phyloP scores from a whole-genome alignment of 2,113 vertebrate genomes.

The Pseudopipra pipra region DNA sequence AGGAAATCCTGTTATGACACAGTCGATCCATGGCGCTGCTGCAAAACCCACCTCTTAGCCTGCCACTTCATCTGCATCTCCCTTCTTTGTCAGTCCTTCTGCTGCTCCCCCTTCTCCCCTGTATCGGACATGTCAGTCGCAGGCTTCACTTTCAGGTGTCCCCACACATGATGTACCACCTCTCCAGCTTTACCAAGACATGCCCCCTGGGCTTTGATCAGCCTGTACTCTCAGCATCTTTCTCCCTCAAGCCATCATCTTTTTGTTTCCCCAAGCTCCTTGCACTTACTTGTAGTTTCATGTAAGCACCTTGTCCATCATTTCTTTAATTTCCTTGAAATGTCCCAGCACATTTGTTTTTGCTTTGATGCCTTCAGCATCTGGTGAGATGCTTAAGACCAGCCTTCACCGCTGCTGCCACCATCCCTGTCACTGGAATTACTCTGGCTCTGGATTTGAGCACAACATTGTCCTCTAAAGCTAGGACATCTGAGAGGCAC shows the following conservation, averaged over 20 bases:
- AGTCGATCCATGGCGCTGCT: neutral
- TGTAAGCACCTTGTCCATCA: neutral
- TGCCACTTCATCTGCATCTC: neutral
- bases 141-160: neutral
- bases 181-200: neutral
- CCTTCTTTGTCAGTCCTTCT: neutral
- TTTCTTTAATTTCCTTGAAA: neutral
- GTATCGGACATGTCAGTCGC: fast-evolving
- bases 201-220: neutral
- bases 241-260: neutral
- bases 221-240: neutral
- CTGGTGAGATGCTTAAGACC: neutral
- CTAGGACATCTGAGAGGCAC: neutral
- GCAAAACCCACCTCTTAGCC: neutral
- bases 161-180: fast-evolving
- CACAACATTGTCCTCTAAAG: neutral
- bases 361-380: neutral
- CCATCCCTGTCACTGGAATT: neutral
- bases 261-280: neutral
- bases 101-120: neutral
- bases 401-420: neutral
- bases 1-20: slow-evolving; percentile 35
- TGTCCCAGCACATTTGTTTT: neutral
- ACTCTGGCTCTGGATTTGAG: neutral
- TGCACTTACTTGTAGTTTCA: neutral